phyloP scores from a whole-genome alignment of 2,888 invertebrate genomes.

The Clivina fossor region DNA sequence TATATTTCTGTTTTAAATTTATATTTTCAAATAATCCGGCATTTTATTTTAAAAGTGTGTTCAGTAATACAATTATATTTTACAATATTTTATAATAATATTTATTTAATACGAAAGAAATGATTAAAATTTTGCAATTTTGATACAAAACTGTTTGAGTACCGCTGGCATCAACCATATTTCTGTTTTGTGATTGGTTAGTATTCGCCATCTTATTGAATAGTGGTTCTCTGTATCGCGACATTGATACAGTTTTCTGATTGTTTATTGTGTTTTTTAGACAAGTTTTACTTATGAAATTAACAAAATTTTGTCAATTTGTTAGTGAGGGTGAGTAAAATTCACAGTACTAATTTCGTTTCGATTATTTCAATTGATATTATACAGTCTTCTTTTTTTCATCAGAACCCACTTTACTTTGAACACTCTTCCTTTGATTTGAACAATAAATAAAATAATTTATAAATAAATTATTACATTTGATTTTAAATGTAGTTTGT shows the following conservation, averaged over 20 bases:
- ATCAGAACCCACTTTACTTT: constrained; percentile 6
- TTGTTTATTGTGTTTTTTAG: constrained; percentile 32
- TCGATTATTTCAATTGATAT: constrained; percentile 8
- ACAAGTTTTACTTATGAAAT: constrained; percentile 32
- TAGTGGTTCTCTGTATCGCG: constrained; percentile 30
- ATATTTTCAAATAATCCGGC: neutral
- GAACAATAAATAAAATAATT: constrained; percentile 11
- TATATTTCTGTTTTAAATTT: neutral
- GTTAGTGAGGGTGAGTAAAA: constrained; percentile 23
- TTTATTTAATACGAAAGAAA: neutral
- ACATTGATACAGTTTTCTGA: constrained; percentile 26
- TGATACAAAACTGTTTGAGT: constrained; percentile 5
- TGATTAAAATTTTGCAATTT: neutral
- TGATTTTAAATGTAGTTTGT: too few species aligned
- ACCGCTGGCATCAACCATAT: constrained; percentile 15
- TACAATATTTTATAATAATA: neutral
- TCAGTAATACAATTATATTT: neutral
- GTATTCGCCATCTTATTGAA: constrained; percentile 34
- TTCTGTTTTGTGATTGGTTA: constrained; percentile 28
- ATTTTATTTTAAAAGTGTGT: neutral
- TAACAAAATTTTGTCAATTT: constrained; percentile 18
- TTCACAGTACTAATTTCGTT: too few species aligned
- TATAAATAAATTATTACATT: constrained; percentile 1
- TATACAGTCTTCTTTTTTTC: constrained; percentile 1
- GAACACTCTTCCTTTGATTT: constrained; percentile 11